These are phyloP conservation scores for Stichodactyla mertensii DNA, from an alignment of 64 coral and sea anemone species.

Conservation along the genomic window DNA sequence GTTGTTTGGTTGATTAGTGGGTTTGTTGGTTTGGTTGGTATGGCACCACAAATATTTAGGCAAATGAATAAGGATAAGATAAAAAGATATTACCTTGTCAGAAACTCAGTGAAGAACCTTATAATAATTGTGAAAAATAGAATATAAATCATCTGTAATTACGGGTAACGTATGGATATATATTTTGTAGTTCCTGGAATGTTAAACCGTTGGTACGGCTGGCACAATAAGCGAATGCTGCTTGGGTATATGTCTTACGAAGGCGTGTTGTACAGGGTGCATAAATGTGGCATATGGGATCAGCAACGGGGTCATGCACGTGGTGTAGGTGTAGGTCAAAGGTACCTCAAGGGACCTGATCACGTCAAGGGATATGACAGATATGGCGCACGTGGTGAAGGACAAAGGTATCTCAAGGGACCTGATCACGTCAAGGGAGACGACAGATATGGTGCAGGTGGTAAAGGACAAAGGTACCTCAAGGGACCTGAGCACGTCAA, in stretches of 20 bases:
- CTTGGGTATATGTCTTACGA: not conserved
- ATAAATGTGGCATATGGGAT: not conserved
- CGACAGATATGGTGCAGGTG: not conserved
- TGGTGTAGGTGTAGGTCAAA: too few relatives aligned
- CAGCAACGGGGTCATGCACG: not conserved
- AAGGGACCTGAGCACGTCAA: not conserved
- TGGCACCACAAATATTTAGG: too few relatives aligned
- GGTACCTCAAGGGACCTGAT: too few relatives aligned
- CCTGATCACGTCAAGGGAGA: not conserved
- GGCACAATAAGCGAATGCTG: slow-evolving; percentile 3
- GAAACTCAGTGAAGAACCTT: too few relatives aligned
- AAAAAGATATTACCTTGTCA: too few relatives aligned
- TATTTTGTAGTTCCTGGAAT: not conserved
- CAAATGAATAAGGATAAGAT: too few relatives aligned
- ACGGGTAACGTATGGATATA: not conserved
- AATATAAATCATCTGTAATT: too few relatives aligned
- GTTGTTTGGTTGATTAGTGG: too few relatives aligned
- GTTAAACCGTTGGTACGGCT: slow-evolving; percentile 1
- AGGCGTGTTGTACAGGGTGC: slow-evolving; percentile 1
- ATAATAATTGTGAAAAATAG: too few relatives aligned
- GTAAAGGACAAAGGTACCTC: not conserved
- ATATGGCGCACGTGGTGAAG: not conserved
- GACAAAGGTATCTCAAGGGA: not conserved
- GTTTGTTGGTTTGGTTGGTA: too few relatives aligned
- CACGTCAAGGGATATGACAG: too few relatives aligned